These are phyloP conservation scores for Notospermus geniculatus DNA, from an alignment of 1,140 invertebrate genomes.

Conservation along the genomic window DNA sequence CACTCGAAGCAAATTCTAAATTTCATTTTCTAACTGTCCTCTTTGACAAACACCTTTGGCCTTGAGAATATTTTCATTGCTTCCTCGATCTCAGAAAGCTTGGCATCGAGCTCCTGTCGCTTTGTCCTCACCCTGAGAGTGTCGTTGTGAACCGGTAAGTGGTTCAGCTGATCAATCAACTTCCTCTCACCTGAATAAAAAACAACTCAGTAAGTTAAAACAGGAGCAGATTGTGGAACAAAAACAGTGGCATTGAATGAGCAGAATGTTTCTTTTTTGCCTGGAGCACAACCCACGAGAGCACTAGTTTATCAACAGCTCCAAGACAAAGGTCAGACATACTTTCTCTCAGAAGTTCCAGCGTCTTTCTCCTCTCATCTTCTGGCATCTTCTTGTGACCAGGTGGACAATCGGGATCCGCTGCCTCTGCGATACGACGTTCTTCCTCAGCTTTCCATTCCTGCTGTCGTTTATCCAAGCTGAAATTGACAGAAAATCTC, in stretches of 20 bases:
- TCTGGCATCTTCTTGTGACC: constrained; percentile 77
- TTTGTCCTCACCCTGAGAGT: constrained; percentile 73
- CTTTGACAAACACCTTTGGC: constrained; percentile 83
- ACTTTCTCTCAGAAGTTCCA: constrained; percentile 77
- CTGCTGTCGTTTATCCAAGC: constrained; percentile 47
- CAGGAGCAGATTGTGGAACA: too few relatives aligned
- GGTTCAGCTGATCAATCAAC: constrained; percentile 73
- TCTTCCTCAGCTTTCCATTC: constrained; percentile 58
- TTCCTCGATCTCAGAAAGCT: constrained; percentile 78
- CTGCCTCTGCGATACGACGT: constrained; percentile 51
- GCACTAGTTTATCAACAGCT: too few relatives aligned
- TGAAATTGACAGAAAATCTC: too few relatives aligned
- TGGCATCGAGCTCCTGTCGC: constrained; percentile 80
- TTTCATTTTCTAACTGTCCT: constrained; percentile 47
- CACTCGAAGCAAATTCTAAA: too few relatives aligned
- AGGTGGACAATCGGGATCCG: constrained; percentile 68
- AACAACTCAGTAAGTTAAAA: constrained; percentile 18
- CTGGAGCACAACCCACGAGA: too few relatives aligned
- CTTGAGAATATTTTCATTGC: constrained; percentile 85
- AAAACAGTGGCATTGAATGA: too few relatives aligned
- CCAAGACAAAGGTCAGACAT: too few relatives aligned
- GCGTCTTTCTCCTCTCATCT: constrained; percentile 71
- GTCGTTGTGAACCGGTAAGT: constrained; percentile 78
- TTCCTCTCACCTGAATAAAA: constrained; percentile 72
- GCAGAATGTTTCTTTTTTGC: too few relatives aligned